phyloP scores from a whole-genome alignment of 2,797 vertebrate species.

The Paguma larvata region DNA sequence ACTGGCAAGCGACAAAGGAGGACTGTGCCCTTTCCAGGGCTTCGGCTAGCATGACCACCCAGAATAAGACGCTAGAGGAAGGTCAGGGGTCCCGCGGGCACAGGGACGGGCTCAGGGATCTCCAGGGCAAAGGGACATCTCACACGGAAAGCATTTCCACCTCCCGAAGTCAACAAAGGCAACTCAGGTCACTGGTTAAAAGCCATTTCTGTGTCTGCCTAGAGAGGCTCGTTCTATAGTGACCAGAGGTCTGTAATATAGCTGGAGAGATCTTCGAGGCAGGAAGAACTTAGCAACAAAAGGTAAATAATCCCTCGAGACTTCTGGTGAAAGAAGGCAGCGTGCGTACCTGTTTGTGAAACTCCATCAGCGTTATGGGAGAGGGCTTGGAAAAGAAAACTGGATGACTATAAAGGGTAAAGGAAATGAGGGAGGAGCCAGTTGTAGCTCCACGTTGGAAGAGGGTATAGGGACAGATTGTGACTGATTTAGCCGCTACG shows the following conservation, averaged over 20 bases:
- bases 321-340: neutral
- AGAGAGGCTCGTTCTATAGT: fast-evolving
- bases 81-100: neutral
- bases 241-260: neutral
- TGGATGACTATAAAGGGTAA: fast-evolving
- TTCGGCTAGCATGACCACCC: fast-evolving
- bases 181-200: neutral
- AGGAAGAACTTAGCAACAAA: neutral
- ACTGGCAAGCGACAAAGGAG: neutral
- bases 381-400: neutral
- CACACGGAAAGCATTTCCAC: neutral
- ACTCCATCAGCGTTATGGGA: neutral
- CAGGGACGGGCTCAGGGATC: neutral
- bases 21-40: neutral
- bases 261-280: neutral
- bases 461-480: neutral
- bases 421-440: neutral
- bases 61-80: neutral
- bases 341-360: neutral
- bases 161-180: neutral
- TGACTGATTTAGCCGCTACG: neutral
- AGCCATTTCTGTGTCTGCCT: neutral
- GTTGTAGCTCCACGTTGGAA: neutral
- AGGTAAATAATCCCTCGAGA: neutral
- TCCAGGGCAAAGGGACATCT: too few relatives aligned